Evolutionary conservation across 2,888 invertebrate genomes (phyloP).

Genomic region (Aleiodes alternator): DNA sequence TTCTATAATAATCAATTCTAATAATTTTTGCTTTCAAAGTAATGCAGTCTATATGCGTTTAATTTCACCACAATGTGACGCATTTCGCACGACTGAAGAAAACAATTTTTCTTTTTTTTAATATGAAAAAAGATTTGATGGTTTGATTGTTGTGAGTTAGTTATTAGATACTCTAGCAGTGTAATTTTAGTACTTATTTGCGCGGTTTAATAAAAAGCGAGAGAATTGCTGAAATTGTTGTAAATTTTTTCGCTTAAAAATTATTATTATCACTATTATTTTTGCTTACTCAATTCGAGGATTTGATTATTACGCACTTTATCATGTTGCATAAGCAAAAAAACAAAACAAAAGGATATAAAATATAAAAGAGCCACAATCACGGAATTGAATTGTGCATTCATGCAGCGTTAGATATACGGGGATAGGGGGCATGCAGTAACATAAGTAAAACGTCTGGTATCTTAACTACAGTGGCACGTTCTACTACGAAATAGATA

Average conservation of each 20-base stretch:
- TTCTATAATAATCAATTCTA: slow-evolving; percentile 14
- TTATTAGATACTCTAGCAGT: slow-evolving; percentile 8
- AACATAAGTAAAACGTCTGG: slow-evolving; percentile 50
- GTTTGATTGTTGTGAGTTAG: neutral
- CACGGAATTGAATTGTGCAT: slow-evolving; percentile 50
- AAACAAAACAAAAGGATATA: slow-evolving; percentile 7
- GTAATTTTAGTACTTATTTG: slow-evolving; percentile 10
- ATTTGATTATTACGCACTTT: slow-evolving; percentile 18
- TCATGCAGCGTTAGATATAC: slow-evolving; percentile 50
- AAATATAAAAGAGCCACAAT: slow-evolving; percentile 39
- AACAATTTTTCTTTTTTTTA: neutral
- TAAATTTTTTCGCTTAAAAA: slow-evolving; percentile 1
- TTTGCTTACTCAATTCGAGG: slow-evolving; percentile 19
- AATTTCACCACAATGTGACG: slow-evolving; percentile 7
- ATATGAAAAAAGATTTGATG: slow-evolving; percentile 8
- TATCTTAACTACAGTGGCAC: slow-evolving; percentile 58
- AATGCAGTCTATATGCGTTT: slow-evolving; percentile 1
- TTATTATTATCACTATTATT: slow-evolving; percentile 1
- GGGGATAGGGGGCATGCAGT: slow-evolving; percentile 48
- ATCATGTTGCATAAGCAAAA: slow-evolving; percentile 1
- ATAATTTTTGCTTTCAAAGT: neutral
- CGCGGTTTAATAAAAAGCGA: neutral
- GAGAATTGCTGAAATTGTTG: neutral
- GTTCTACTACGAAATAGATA: slow-evolving; percentile 56
- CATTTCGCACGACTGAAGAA: slow-evolving; percentile 24